Evolutionary conservation across 2,888 invertebrate genomes (phyloP).

Genomic region (Plagiodera versicolora): DNA sequence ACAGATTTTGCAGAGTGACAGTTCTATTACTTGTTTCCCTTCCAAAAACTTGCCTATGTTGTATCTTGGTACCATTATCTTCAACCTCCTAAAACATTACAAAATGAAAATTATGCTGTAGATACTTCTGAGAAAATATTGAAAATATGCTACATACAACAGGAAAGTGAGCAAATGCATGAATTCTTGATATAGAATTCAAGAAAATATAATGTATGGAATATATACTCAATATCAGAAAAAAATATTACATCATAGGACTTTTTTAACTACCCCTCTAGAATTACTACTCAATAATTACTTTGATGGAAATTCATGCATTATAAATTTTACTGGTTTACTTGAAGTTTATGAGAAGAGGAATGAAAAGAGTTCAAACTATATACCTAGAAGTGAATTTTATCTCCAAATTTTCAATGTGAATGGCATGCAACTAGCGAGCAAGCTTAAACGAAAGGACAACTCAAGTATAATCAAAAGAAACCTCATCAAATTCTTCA

Average conservation of each 20-base stretch:
- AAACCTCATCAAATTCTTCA: constrained; percentile 62
- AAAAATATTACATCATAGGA: too few relatives aligned
- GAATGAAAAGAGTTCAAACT: too few relatives aligned
- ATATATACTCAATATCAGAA: too few relatives aligned
- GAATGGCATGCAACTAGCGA: constrained; percentile 26
- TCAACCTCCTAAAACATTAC: constrained; percentile 46
- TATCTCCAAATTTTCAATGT: constrained; percentile 11
- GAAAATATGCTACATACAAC: background rate
- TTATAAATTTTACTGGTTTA: background rate
- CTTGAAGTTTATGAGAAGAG: background rate
- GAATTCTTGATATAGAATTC: background rate
- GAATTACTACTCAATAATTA: too few relatives aligned
- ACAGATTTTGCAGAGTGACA: constrained; percentile 83
- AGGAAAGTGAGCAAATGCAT: background rate
- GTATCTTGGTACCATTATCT: constrained; percentile 40
- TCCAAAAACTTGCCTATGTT: constrained; percentile 42
- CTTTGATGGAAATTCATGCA: background rate
- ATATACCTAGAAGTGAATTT: constrained; percentile 6
- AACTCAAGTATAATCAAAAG: constrained; percentile 34
- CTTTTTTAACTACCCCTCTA: too few relatives aligned
- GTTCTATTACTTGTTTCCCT: constrained; percentile 52
- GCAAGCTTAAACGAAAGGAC: constrained; percentile 27
- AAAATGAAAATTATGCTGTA: background rate
- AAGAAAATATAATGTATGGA: background rate
- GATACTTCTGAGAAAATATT: too few relatives aligned